Percentiles rank a stretch among this genome's conserved stretches.
Evolutionary conservation across 2,888 invertebrate species (phyloP).

Genomic region (Fissipunctia ypsillon): DNA sequence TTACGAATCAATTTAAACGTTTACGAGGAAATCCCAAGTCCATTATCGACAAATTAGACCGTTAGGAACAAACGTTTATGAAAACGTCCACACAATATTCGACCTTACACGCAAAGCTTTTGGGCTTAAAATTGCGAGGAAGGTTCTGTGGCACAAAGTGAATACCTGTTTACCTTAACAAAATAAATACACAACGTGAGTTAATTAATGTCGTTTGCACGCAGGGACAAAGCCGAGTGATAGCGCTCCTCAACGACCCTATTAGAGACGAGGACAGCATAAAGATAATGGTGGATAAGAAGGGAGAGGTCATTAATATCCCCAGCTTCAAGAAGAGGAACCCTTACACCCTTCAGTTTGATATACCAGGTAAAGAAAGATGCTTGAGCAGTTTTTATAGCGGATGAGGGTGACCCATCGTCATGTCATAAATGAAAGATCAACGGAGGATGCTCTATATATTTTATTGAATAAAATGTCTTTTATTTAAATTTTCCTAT

Average conservation of each 20-base stretch:
- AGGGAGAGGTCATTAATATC: slow-evolving; percentile 94
- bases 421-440: neutral
- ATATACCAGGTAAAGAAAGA: slow-evolving; percentile 92
- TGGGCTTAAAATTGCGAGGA: slow-evolving; percentile 14
- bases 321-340: slow-evolving; percentile 94
- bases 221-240: slow-evolving; percentile 95
- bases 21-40: slow-evolving; percentile 55
- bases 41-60: slow-evolving; percentile 58
- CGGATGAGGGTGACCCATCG: neutral
- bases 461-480: neutral
- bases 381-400: neutral
- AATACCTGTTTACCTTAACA: slow-evolving; percentile 55
- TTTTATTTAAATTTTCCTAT: slow-evolving; percentile 11
- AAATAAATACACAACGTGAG: slow-evolving; percentile 64
- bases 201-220: slow-evolving; percentile 67
- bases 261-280: slow-evolving; percentile 94
- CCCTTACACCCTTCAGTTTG: slow-evolving; percentile 95
- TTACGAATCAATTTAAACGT: slow-evolving; percentile 59
- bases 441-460: neutral
- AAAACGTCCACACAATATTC: slow-evolving; percentile 3
- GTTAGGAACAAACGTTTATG: slow-evolving; percentile 46
- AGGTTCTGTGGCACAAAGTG: slow-evolving; percentile 25
- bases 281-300: slow-evolving; percentile 94
- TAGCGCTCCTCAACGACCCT: slow-evolving; percentile 95
- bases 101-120: slow-evolving; percentile 11